Conservation (phyloP, 2,888 invertebrate genomes). For the Mesorhabditis sp. region DNA sequence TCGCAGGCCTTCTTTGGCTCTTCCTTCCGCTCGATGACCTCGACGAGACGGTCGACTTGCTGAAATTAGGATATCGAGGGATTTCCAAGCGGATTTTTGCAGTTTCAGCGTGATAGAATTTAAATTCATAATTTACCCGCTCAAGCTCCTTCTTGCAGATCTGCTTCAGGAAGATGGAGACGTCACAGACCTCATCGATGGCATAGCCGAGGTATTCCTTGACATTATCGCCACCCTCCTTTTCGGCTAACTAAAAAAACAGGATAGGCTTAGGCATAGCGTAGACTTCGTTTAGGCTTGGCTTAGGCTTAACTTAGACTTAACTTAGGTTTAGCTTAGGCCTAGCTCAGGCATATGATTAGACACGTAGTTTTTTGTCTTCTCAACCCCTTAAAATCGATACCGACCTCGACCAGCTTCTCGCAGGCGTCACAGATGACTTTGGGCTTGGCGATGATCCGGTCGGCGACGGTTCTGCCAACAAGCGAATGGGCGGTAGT, state of each 20-base stretch:
- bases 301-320: too few relatives aligned
- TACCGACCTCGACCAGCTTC: not conserved
- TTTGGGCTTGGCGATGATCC: not conserved
- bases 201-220: not conserved
- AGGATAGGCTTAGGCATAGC: too few relatives aligned
- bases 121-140: not conserved
- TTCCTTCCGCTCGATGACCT: too few relatives aligned
- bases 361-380: too few relatives aligned
- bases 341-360: too few relatives aligned
- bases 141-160: not conserved
- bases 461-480: not conserved
- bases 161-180: not conserved
- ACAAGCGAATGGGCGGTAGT: not conserved
- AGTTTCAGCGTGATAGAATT: too few relatives aligned
- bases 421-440: not conserved
- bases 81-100: too few relatives aligned
- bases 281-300: too few relatives aligned
- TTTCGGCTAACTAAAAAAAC: not conserved
- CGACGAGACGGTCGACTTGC: too few relatives aligned
- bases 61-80: too few relatives aligned
- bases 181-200: not conserved
- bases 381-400: not conserved
- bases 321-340: too few relatives aligned
- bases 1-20: too few relatives aligned
- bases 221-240: not conserved